Percentiles rank a stretch among this genome's conserved stretches.
phyloP scores from a whole-genome alignment of 1,140 invertebrate genomes.

The Tribolium castaneum region DNA sequence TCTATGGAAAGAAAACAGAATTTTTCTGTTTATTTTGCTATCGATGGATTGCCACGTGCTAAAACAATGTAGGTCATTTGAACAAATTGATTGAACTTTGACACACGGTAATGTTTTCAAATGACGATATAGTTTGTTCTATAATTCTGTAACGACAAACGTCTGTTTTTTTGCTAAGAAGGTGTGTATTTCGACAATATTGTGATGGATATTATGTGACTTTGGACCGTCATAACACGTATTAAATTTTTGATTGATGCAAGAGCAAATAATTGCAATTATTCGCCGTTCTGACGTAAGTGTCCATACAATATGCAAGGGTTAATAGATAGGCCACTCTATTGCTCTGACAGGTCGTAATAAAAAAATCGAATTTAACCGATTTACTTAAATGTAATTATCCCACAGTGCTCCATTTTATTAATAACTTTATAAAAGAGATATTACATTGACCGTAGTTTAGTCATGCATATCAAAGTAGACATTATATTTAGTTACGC shows the following conservation, averaged over 20 bases:
- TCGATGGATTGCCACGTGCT: background rate
- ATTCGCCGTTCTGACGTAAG: too few relatives aligned
- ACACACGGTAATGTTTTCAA: constrained; percentile 1
- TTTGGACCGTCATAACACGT: background rate
- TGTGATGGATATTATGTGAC: background rate
- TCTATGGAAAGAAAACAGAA: background rate
- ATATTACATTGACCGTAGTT: background rate
- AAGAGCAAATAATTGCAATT: too few relatives aligned
- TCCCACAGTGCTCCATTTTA: background rate
- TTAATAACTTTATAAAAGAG: background rate
- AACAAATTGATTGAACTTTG: constrained; percentile 22
- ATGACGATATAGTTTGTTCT: background rate
- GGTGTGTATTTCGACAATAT: too few relatives aligned
- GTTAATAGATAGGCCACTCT: too few relatives aligned
- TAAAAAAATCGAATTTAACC: too few relatives aligned
- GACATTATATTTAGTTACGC: background rate
- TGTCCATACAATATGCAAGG: too few relatives aligned
- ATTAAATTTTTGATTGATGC: too few relatives aligned
- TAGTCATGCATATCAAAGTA: background rate
- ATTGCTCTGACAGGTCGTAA: too few relatives aligned
- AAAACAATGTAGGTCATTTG: constrained; percentile 7
- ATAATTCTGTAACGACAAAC: background rate
- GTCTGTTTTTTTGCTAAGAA: background rate
- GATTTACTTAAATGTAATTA: background rate
- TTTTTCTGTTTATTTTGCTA: background rate